These are phyloP conservation scores for Ammospiza maritima DNA, from an alignment of 2,797 vertebrate species.

Conservation along the genomic window DNA sequence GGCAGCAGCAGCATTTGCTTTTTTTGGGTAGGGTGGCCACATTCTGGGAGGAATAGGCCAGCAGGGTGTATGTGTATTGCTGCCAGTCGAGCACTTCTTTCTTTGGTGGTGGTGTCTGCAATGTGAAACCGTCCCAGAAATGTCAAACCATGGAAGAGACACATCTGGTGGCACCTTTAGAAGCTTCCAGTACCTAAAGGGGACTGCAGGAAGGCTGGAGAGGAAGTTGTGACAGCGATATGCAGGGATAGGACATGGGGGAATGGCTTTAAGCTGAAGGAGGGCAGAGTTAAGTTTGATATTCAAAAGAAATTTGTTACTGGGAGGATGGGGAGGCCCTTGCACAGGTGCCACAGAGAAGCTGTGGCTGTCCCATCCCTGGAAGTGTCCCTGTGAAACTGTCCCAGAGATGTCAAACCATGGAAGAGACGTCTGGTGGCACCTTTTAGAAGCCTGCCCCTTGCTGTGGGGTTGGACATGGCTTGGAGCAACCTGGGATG, in stretches of 20 bases:
- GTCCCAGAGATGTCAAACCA: no score
- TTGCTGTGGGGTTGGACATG: neutral
- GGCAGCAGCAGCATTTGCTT: neutral
- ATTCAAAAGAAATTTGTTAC: neutral
- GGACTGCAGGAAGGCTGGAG: neutral
- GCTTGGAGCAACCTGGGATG: neutral
- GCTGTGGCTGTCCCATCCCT: neutral
- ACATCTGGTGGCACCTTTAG: neutral
- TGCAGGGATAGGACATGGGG: neutral
- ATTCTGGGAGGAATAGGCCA: neutral
- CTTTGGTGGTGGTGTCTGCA: neutral
- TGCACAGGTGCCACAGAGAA: neutral
- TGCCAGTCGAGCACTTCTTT: fast-evolving
- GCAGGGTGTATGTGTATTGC: neutral
- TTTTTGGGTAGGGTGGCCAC: neutral
- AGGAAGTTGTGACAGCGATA: neutral
- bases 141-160: neutral
- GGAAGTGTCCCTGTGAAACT: neutral
- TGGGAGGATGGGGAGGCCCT: neutral
- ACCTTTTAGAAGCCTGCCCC: no score
- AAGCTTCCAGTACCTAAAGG: neutral
- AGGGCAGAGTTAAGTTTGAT: neutral
- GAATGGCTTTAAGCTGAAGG: neutral
- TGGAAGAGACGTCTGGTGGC: no score
- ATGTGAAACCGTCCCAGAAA: neutral